These are phyloP conservation scores for Labrus mixtus DNA, from an alignment of 2,113 vertebrate genomes.

Conservation along the genomic window DNA sequence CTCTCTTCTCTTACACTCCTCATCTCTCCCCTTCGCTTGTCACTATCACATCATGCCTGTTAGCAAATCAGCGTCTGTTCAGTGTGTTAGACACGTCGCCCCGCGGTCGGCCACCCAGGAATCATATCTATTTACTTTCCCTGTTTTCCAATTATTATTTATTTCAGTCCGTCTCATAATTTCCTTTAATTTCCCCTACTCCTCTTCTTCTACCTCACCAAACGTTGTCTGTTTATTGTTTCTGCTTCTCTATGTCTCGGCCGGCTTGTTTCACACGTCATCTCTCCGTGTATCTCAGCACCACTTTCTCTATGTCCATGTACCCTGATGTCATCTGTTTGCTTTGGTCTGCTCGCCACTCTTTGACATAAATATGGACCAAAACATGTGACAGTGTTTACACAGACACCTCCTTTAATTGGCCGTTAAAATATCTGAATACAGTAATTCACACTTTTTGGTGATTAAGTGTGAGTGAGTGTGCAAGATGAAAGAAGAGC, in stretches of 20 bases:
- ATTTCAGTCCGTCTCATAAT: slow-evolving; percentile 19
- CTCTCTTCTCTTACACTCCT: slow-evolving; percentile 43
- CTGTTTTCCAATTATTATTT: slow-evolving; percentile 22
- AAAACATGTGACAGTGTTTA: slow-evolving; percentile 71
- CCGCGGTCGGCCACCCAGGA: slow-evolving; percentile 50
- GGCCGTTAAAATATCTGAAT: slow-evolving; percentile 62
- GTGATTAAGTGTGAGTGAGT: too few species aligned
- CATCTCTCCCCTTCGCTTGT: slow-evolving; percentile 44
- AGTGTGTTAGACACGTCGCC: slow-evolving; percentile 55
- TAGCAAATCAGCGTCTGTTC: slow-evolving; percentile 50
- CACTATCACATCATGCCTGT: slow-evolving; percentile 49
- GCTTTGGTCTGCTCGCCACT: slow-evolving; percentile 54
- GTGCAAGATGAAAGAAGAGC: too few species aligned
- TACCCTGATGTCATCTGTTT: slow-evolving; percentile 77
- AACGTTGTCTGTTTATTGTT: slow-evolving; percentile 43
- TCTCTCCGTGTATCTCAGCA: slow-evolving; percentile 59
- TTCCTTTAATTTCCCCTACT: not conserved
- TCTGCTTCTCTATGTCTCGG: slow-evolving; percentile 25
- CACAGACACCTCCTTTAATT: slow-evolving; percentile 74
- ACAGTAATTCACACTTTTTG: slow-evolving; percentile 61
- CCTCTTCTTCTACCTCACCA: slow-evolving; percentile 40
- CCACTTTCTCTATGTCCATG: slow-evolving; percentile 9
- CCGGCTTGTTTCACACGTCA: slow-evolving; percentile 52
- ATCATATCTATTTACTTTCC: slow-evolving; percentile 15
- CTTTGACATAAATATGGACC: slow-evolving; percentile 69